A percentile compares a stretch with the other conserved stretches of the same genome.
These are phyloP conservation scores for Meloe dianella DNA, from an alignment of 2,888 invertebrate species.

Conservation along the genomic window DNA sequence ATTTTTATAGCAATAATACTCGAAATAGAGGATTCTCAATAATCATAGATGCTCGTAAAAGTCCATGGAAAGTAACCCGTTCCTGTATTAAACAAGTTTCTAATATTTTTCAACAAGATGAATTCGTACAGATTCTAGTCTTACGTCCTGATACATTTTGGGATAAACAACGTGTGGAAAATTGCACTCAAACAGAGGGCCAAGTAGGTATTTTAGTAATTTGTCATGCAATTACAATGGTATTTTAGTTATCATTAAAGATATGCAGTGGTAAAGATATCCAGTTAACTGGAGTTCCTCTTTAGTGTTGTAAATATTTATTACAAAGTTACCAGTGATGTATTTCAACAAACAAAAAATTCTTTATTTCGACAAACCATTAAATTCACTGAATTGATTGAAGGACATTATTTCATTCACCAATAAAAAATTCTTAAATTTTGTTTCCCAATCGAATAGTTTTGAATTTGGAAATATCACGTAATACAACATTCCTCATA, in stretches of 20 bases:
- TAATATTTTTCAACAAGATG: constrained; percentile 56
- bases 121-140: constrained; percentile 63
- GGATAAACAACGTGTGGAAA: constrained; percentile 75
- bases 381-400: neutral
- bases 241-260: constrained; percentile 16
- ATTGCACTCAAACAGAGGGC: constrained; percentile 68
- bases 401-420: too few species aligned
- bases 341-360: neutral
- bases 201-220: constrained; percentile 62
- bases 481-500: too few species aligned
- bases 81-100: constrained; percentile 67
- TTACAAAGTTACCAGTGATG: too few species aligned
- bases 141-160: constrained; percentile 77
- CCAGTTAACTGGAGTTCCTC: too few species aligned
- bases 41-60: constrained; percentile 69
- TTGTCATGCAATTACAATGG: neutral
- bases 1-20: constrained; percentile 59
- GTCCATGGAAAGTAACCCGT: constrained; percentile 68
- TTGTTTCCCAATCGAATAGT: too few species aligned
- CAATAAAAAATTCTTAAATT: too few species aligned
- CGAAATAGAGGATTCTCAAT: constrained; percentile 65
- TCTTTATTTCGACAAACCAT: neutral
- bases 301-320: too few species aligned
- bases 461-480: too few species aligned
- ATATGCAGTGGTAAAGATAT: too few species aligned